Conservation (phyloP, 2,888 invertebrate genomes). For the Latheticus oryzae region DNA sequence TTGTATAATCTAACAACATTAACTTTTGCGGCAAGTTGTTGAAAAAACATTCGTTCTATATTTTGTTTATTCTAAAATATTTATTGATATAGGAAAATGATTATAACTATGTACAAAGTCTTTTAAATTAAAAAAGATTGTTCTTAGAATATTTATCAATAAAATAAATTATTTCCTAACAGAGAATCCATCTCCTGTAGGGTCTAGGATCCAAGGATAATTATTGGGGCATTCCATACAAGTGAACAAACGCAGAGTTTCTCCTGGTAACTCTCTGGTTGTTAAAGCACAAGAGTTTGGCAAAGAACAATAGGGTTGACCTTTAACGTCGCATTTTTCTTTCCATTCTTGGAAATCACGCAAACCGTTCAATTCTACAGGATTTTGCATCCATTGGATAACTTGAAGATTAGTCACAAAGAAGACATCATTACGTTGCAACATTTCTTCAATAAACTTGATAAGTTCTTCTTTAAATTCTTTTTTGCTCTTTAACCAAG, state of each 20-base stretch:
- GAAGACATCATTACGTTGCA: slow-evolving; percentile 89
- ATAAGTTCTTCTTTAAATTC: slow-evolving; percentile 92
- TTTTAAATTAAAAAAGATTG: slow-evolving; percentile 50
- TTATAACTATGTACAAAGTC: slow-evolving; percentile 58
- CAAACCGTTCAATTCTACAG: slow-evolving; percentile 86
- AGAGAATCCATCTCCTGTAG: slow-evolving; percentile 93
- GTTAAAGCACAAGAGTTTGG: slow-evolving; percentile 92
- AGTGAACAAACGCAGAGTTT: slow-evolving; percentile 91
- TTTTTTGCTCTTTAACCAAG: slow-evolving; percentile 94
- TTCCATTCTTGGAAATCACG: slow-evolving; percentile 96
- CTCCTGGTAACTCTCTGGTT: slow-evolving; percentile 91
- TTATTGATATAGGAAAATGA: slow-evolving; percentile 40
- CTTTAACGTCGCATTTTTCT: slow-evolving; percentile 94
- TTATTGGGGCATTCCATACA: slow-evolving; percentile 97
- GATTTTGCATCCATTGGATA: slow-evolving; percentile 97
- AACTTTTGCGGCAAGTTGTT: slow-evolving; percentile 29
- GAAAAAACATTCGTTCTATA: too few species aligned
- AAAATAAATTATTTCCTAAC: slow-evolving; percentile 76
- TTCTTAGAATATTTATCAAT: slow-evolving; percentile 46
- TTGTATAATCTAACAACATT: slow-evolving; percentile 16
- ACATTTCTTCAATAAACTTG: slow-evolving; percentile 94
- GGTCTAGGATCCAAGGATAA: slow-evolving; percentile 95
- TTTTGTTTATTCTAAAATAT: slow-evolving; percentile 19
- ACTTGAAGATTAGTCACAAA: slow-evolving; percentile 90
- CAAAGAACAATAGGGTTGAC: slow-evolving; percentile 91